These are phyloP conservation scores for Machimus atricapillus DNA, from an alignment of 2,888 invertebrate species.

Conservation along the genomic window DNA sequence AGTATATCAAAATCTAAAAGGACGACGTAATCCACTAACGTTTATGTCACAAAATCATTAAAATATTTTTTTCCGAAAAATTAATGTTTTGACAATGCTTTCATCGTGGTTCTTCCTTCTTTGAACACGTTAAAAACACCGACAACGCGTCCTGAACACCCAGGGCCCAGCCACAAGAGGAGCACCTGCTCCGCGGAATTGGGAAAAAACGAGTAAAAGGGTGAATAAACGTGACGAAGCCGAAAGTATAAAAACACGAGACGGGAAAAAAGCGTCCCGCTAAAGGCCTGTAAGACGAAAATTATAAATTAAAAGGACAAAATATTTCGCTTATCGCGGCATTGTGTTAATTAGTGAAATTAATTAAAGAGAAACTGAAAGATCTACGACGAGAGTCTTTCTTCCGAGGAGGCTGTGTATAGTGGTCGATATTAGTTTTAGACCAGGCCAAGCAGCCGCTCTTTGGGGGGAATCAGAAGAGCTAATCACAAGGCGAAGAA, in stretches of 20 bases:
- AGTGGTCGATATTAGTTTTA: background rate
- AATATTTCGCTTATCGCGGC: conserved; percentile 34
- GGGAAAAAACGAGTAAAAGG: background rate
- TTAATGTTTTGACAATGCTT: conserved; percentile 17
- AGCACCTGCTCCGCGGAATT: conserved; percentile 19
- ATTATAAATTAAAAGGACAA: conserved; percentile 38
- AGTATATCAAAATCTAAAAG: background rate
- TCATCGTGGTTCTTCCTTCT: background rate
- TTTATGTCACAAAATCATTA: background rate
- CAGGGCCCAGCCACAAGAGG: background rate
- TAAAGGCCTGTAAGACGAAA: conserved; percentile 25
- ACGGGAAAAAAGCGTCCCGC: background rate
- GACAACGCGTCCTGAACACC: background rate
- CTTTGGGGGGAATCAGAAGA: background rate
- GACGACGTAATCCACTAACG: background rate
- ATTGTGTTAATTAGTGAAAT: conserved; percentile 40
- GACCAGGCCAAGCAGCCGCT: background rate
- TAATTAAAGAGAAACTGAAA: conserved; percentile 30
- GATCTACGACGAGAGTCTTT: conserved; percentile 10
- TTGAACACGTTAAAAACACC: conserved; percentile 1
- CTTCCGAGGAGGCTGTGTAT: background rate
- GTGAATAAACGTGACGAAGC: conserved; percentile 22
- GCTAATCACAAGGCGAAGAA: background rate
- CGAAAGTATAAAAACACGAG: background rate
- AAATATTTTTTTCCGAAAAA: background rate